Conservation (phyloP, 2,113 vertebrate species). For the Ranitomeya imitator region DNA sequence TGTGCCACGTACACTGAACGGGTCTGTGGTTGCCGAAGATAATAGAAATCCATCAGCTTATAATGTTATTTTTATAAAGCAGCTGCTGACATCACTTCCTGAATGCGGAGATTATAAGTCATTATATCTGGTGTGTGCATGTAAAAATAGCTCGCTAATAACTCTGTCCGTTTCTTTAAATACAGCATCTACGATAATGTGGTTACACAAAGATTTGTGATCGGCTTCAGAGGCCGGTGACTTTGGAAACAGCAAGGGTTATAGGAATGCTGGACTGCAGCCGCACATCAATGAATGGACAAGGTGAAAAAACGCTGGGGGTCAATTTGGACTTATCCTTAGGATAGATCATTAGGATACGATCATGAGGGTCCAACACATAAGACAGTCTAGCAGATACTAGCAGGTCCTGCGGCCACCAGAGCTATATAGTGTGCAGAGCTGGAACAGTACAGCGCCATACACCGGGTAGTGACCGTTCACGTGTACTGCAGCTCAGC, state of each 20-base stretch:
- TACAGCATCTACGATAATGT: constrained; percentile 62
- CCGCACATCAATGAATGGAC: not conserved
- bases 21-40: not conserved
- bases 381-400: no score
- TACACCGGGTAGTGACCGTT: no score
- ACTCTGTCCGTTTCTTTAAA: constrained; percentile 67
- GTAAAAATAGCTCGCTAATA: constrained; percentile 70
- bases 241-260: constrained; percentile 5
- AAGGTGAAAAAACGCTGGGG: not conserved
- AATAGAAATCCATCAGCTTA: constrained; percentile 44
- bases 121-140: constrained; percentile 57
- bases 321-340: not conserved
- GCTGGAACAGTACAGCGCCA: no score
- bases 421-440: no score
- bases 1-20: not conserved
- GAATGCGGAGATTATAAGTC: constrained; percentile 59
- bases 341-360: no score
- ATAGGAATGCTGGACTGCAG: not conserved
- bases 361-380: no score
- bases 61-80: constrained; percentile 65
- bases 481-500: no score
- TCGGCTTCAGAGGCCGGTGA: constrained; percentile 2
- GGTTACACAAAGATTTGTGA: constrained; percentile 58
- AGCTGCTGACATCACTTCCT: constrained; percentile 70
- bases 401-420: no score